Conservation (phyloP, 2,113 vertebrate genomes). For the Rafetus swinhoei region DNA sequence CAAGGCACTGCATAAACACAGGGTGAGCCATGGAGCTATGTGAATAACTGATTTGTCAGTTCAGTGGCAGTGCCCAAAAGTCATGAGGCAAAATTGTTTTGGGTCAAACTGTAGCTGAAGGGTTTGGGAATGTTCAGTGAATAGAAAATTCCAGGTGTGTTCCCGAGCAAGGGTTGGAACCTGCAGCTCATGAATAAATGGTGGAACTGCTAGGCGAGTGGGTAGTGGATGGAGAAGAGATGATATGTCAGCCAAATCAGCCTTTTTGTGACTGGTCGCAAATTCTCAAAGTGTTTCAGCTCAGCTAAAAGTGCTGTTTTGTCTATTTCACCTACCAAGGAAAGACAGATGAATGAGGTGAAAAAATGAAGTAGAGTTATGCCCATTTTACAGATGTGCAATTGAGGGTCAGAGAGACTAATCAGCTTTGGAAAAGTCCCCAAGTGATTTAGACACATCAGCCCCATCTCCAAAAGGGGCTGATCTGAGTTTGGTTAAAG, state of each 20-base stretch:
- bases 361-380: neutral
- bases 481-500: neutral
- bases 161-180: neutral
- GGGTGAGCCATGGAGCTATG: neutral
- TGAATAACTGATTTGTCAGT: neutral
- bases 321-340: neutral
- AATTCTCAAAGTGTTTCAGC: neutral
- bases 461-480: neutral
- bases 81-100: neutral
- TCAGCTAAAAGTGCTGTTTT: neutral
- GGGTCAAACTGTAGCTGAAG: neutral
- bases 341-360: fast-evolving
- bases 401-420: fast-evolving
- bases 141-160: neutral
- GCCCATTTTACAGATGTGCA: fast-evolving
- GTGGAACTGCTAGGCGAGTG: no score
- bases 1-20: neutral
- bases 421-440: neutral
- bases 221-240: no score
- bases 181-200: neutral
- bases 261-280: neutral
- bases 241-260: neutral
- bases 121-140: neutral
- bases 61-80: neutral
- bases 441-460: neutral